A percentile compares a stretch with the other conserved stretches of the same genome.
These are phyloP conservation scores for Crocodylus rhombifer DNA, from an alignment of 2,797 vertebrate genomes.

Conservation along the genomic window DNA sequence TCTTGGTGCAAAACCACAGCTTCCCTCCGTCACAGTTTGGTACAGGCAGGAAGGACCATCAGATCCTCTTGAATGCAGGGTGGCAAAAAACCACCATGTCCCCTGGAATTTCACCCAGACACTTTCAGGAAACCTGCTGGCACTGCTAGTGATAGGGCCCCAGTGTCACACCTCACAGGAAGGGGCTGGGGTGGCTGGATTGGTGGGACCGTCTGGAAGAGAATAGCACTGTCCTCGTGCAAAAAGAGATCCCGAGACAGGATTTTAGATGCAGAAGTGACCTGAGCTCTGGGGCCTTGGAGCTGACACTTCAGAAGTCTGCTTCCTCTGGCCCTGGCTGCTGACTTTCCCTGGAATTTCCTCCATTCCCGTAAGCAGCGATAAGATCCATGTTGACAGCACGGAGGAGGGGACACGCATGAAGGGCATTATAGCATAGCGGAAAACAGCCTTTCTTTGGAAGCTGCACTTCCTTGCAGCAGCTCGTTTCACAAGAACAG, in stretches of 20 bases:
- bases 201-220: background rate
- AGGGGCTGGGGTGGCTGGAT: background rate
- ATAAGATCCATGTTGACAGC: background rate
- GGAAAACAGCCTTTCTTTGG: background rate
- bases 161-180: fast-evolving
- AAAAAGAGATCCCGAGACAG: background rate
- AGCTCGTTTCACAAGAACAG: background rate
- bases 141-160: background rate
- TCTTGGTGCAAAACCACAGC: background rate
- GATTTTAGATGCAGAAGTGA: background rate
- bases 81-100: too few species aligned
- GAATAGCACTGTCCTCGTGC: background rate
- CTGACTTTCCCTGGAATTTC: background rate
- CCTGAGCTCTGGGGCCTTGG: background rate
- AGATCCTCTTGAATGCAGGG: background rate
- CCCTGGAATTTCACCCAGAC: too few species aligned
- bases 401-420: background rate
- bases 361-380: background rate
- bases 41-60: background rate
- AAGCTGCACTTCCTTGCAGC: background rate
- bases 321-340: background rate
- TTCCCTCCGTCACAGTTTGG: background rate
- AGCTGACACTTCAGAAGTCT: background rate
- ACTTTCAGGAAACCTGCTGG: background rate
- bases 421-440: background rate